Percentiles rank a stretch among this genome's conserved stretches.
phyloP scores from a whole-genome alignment of 2,888 invertebrate genomes.

The Priocnemis perturbator region DNA sequence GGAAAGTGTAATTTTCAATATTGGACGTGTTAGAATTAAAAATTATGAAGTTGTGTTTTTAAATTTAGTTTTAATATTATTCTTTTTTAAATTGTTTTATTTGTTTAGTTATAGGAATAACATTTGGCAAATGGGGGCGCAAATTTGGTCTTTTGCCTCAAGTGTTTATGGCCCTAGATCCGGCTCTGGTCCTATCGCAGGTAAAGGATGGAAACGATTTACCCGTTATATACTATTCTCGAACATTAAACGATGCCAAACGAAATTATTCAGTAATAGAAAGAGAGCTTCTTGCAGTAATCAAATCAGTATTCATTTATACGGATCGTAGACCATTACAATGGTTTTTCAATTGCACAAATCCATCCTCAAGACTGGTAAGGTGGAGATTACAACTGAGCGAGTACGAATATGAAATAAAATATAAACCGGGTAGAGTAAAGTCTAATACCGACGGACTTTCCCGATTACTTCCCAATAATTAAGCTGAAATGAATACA shows the following conservation, averaged over 20 bases:
- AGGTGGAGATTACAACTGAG: conserved; percentile 21
- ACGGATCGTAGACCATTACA: too few relatives aligned
- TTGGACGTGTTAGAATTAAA: too few relatives aligned
- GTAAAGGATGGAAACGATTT: conserved; percentile 8
- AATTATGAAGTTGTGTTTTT: too few relatives aligned
- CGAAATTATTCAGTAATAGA: conserved; percentile 14
- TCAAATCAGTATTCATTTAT: too few relatives aligned
- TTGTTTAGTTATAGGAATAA: too few relatives aligned
- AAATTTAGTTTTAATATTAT: too few relatives aligned
- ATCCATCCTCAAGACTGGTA: conserved; percentile 14
- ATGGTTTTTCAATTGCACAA: conserved; percentile 6
- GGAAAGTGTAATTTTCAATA: too few relatives aligned
- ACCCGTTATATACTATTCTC: background rate
- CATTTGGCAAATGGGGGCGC: too few relatives aligned
- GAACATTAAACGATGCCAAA: conserved; percentile 5
- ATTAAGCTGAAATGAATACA: background rate
- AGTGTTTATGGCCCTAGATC: too few relatives aligned
- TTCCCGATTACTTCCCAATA: background rate
- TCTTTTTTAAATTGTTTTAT: too few relatives aligned
- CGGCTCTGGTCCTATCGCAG: background rate
- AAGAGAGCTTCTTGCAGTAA: background rate
- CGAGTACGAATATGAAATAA: conserved; percentile 24
- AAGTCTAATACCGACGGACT: conserved; percentile 24
- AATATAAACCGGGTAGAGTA: conserved; percentile 18
- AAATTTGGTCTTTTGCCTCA: too few relatives aligned